Evolutionary conservation across 2,113 vertebrate species (phyloP).

Genomic region (Protobothrops mucrosquamatus): DNA sequence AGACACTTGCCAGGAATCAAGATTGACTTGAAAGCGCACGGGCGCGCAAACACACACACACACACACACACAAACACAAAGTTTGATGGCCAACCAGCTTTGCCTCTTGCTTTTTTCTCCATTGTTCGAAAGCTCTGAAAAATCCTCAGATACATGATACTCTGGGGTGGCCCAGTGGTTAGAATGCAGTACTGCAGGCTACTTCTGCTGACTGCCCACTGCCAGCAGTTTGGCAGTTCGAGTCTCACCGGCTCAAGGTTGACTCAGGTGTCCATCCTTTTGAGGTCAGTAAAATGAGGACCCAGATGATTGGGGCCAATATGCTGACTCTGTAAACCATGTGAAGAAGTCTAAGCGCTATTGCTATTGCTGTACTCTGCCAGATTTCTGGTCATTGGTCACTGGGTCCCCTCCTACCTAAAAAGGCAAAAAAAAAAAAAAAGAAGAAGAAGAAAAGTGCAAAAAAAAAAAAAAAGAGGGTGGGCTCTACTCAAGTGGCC

Average conservation of each 20-base stretch:
- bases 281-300: too few relatives aligned
- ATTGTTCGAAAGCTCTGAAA: not conserved
- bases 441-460: not conserved
- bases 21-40: not conserved
- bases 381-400: not conserved
- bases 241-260: too few relatives aligned
- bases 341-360: too few relatives aligned
- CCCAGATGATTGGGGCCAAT: too few relatives aligned
- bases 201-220: too few relatives aligned
- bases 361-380: not conserved
- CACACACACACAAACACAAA: not conserved
- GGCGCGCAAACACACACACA: not conserved
- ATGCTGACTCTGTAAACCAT: too few relatives aligned
- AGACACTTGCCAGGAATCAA: not conserved
- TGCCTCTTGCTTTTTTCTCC: not conserved
- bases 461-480: not conserved
- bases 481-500: not conserved
- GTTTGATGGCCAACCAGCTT: not conserved
- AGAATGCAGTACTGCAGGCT: too few relatives aligned
- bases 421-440: not conserved
- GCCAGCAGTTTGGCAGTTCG: too few relatives aligned
- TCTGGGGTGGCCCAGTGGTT: too few relatives aligned
- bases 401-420: not conserved
- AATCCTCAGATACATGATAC: not conserved
- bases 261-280: too few relatives aligned